These are phyloP conservation scores for Iguana delicatissima DNA, from an alignment of 2,797 vertebrate species.

Conservation along the genomic window DNA sequence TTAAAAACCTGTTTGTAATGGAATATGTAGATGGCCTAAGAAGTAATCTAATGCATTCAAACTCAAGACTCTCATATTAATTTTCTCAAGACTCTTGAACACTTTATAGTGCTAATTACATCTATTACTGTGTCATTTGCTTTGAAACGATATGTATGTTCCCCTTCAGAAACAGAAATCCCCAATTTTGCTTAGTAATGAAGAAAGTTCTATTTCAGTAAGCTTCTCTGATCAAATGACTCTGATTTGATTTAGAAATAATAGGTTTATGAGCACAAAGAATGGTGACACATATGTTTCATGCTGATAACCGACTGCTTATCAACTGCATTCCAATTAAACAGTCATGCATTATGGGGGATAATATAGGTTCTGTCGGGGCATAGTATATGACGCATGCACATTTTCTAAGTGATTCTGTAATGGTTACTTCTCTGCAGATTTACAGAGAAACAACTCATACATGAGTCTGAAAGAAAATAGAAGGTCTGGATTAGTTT, in stretches of 20 bases:
- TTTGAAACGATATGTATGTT: conserved; percentile 77
- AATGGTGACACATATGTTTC: conserved; percentile 87
- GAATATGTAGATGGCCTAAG: conserved; percentile 79
- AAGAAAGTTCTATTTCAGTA: conserved; percentile 84
- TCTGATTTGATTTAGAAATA: conserved; percentile 85
- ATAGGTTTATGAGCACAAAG: conserved; percentile 77
- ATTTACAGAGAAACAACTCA: conserved; percentile 8
- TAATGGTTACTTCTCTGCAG: conserved; percentile 44
- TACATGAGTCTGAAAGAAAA: conserved; percentile 11
- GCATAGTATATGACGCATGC: conserved; percentile 46
- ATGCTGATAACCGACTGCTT: conserved; percentile 87
- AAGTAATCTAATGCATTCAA: conserved; percentile 81
- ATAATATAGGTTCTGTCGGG: conserved; percentile 64
- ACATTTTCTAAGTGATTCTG: conserved; percentile 58
- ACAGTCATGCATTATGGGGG: conserved; percentile 64
- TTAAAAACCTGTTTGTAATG: conserved; percentile 81
- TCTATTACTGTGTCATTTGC: conserved; percentile 85
- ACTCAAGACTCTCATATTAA: conserved; percentile 80
- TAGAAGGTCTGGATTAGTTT: background rate
- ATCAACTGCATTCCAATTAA: conserved; percentile 86
- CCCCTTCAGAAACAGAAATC: conserved; percentile 77
- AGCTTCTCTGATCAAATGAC: conserved; percentile 77
- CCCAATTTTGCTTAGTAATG: conserved; percentile 82
- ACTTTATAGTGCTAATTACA: conserved; percentile 88
- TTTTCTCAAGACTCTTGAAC: conserved; percentile 82